Base-by-base conservation (phyloP, 2,888 invertebrate genomes). In the Uloborus plumipes region DNA sequence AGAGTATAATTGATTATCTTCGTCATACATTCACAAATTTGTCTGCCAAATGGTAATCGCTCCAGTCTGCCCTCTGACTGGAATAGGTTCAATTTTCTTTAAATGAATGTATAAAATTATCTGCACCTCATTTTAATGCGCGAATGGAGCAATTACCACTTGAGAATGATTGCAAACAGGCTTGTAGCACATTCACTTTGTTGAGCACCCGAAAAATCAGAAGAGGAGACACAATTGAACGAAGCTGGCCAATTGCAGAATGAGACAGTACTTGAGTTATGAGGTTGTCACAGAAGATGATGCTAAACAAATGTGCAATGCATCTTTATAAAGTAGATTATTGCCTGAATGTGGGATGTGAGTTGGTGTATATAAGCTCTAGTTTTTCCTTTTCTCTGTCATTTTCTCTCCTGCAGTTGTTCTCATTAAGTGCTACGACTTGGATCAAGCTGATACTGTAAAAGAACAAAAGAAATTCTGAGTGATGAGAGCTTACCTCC, bases 321-420 rank as follows among this genome's bases (percentile, higher is more conserved):
- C 75, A 75, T 81, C 81, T 82, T n/a, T 76, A 82, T 66, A 82
- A 71, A 76, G 81, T 75, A 82, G 71, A 76, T 82, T 82, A 82
- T 82, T 82, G 81, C 81, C 81, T 82, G 75, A 82, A 75, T 71
- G 81, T 76, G 76, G 76, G 76, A 76, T 82, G 81, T 75, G 75
- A 76, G 81, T 82, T 66, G 76, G 81, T 82, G 76, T 76, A 75
- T 65, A 76, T 82, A 82, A 82, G 81, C 81, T 82, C 81, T 82
- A 76, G 51, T 61, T 75, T 81, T 49, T 74, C 62, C 31, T 58
- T 73, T 16, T 62, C 15, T 64, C 16, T 49, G 39, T 64, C 49
- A 47, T 31, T 39, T 62, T 82, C 66, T 82, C 81, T 82, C 81
- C 81, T 82, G 81, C 81, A 82, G 49, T 39, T 82, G 71, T 76